Evolutionary conservation across 1,140 invertebrate species (phyloP).

Genomic region (Drosophila biarmipes): DNA sequence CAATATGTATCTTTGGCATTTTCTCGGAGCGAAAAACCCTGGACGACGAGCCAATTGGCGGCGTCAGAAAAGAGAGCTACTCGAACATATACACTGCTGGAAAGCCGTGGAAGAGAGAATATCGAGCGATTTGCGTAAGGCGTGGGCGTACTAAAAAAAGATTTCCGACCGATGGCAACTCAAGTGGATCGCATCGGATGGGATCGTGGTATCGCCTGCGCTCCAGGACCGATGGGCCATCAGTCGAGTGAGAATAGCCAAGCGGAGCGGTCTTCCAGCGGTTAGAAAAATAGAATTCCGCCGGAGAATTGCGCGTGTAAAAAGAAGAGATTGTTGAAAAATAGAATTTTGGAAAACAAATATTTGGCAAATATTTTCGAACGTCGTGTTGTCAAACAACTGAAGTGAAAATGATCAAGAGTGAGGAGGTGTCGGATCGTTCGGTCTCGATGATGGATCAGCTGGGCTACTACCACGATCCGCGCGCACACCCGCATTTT

Average conservation of each 20-base stretch:
- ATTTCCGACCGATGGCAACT: slow-evolving; percentile 35
- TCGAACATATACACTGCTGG: background rate
- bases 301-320: slow-evolving; percentile 9
- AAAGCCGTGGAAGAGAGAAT: slow-evolving; percentile 16
- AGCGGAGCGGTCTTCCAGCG: slow-evolving; percentile 56
- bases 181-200: slow-evolving; percentile 47
- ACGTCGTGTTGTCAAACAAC: background rate
- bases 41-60: slow-evolving; percentile 19
- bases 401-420: slow-evolving; percentile 73
- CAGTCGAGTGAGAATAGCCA: slow-evolving; percentile 71
- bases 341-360: slow-evolving; percentile 6
- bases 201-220: slow-evolving; percentile 11
- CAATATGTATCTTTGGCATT: slow-evolving; percentile 13
- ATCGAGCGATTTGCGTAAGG: slow-evolving; percentile 44
- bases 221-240: slow-evolving; percentile 31
- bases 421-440: slow-evolving; percentile 76
- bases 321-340: slow-evolving; percentile 4
- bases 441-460: slow-evolving; percentile 57
- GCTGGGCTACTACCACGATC: slow-evolving; percentile 55
- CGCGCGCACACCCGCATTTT: slow-evolving; percentile 31
- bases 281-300: slow-evolving; percentile 12
- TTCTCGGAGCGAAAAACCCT: slow-evolving; percentile 12
- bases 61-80: slow-evolving; percentile 11
- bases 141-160: slow-evolving; percentile 75
- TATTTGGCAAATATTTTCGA: background rate